Evolutionary conservation across 1,140 invertebrate genomes (phyloP), one percentile per base, ranked within the genome.

Genomic region (Dendrolimus punctatus): DNA sequence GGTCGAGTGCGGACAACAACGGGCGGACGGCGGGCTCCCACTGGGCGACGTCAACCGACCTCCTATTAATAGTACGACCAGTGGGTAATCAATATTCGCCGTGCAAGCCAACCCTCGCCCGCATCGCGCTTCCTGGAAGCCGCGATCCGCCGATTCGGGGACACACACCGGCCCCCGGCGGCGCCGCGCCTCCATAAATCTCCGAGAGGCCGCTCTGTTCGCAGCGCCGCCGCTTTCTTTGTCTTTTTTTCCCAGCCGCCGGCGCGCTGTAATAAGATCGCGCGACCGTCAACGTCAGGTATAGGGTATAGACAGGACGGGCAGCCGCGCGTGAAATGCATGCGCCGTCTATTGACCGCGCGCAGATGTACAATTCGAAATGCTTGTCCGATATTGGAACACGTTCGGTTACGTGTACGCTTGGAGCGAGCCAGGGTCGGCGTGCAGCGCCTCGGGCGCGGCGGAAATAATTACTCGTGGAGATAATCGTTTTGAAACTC

Each of bases 101-200:
- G 60, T 66, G 70, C 66, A 67, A 51, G 62, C 62, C 57, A 67
- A 58, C 65, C 60, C 65, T 59, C 62, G 68, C 66, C 73, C 73
- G 73, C 68, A 73, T 71, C 68, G 60, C 67, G 66, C 55, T 76
- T 77, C 77, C 73, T 64, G 68, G 69, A 74, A 74, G 57, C 61
- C 68, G 60, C 64, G 63, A 54, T 58, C 57, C 58, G 50, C 57
- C 49, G 46, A 46, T 51, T 54, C 58, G 58, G 55, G 58, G 23
- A 23, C 23, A 56, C 58, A 58, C 58, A 52, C 53, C 54, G 64
- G 73, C 65, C 68, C 68, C 76, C 67, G 65, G 65, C 71, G 74
- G 71, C 77, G 76, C 76, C 76, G 77, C 72, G 73, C 66, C 69
- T 73, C 71, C 76, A 82, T 82, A 84, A 79, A 79, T 84, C 78